Conservation (phyloP, 2,888 invertebrate genomes). For the Coecobrya sp. region DNA sequence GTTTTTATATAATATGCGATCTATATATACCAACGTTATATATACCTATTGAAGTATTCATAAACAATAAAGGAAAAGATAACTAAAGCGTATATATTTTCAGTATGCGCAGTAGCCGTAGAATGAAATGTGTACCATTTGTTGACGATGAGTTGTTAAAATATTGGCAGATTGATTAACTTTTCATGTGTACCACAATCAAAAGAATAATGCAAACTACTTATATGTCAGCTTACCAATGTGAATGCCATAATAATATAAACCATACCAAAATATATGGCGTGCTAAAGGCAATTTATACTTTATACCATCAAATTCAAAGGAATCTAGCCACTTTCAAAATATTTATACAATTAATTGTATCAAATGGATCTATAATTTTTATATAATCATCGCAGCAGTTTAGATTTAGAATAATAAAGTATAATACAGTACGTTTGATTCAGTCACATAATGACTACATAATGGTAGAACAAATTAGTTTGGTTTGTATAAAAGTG, state of each 20-base stretch:
- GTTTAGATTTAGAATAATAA: not conserved
- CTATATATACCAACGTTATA: not conserved
- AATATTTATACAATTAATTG: not conserved
- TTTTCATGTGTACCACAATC: not conserved
- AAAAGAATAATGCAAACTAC: not conserved
- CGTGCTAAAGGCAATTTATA: not conserved
- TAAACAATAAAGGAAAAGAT: not conserved
- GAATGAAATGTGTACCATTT: not conserved
- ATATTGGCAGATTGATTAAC: not conserved
- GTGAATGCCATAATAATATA: not conserved
- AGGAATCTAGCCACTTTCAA: not conserved
- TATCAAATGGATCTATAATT: conserved; percentile 12
- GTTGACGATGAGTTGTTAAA: not conserved
- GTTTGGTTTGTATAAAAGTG: too few species aligned
- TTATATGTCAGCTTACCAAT: conserved; percentile 8
- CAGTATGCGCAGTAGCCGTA: not conserved
- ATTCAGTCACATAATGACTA: not conserved
- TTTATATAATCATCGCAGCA: not conserved
- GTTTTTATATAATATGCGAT: conserved; percentile 43
- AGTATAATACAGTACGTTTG: not conserved
- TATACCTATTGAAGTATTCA: not conserved
- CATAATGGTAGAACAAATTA: too few species aligned
- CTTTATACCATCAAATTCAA: not conserved
- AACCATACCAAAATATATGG: not conserved
- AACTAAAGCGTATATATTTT: not conserved